These are phyloP conservation scores for Polypterus senegalus DNA, from an alignment of 2,113 vertebrate genomes.

Conservation along the genomic window DNA sequence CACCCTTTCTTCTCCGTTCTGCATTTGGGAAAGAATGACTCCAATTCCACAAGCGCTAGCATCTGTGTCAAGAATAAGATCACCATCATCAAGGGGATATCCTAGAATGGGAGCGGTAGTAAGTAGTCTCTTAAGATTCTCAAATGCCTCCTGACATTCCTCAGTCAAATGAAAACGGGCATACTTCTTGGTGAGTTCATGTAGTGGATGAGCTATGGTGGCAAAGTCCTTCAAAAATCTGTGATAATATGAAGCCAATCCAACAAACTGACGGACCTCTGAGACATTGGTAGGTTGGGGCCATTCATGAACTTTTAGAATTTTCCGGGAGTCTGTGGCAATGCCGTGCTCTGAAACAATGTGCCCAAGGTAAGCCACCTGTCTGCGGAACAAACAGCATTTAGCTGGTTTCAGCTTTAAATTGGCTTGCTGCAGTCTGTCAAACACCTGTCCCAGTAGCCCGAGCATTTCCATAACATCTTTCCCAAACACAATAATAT, in stretches of 20 bases:
- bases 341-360: neutral
- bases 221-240: constrained; percentile 19
- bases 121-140: neutral
- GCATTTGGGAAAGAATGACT: constrained; percentile 9
- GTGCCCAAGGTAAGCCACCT: constrained; percentile 12
- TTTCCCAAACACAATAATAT: too few species aligned
- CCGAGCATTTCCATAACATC: constrained; percentile 15
- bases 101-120: constrained; percentile 14
- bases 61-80: too few species aligned
- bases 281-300: neutral
- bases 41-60: constrained; percentile 9
- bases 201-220: constrained; percentile 9
- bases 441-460: constrained; percentile 8
- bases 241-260: constrained; percentile 16
- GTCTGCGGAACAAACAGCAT: constrained; percentile 6
- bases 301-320: constrained; percentile 5
- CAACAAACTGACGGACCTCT: constrained; percentile 3
- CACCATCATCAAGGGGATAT: constrained; percentile 2
- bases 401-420: constrained; percentile 20
- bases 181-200: constrained; percentile 13
- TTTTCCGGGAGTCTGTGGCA: constrained; percentile 8
- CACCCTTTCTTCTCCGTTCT: too few species aligned
- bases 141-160: constrained; percentile 9
- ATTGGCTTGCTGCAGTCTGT: constrained; percentile 11
- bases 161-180: constrained; percentile 8